phyloP scores from a whole-genome alignment of 2,113 vertebrate species.

The Nycticebus coucang region DNA sequence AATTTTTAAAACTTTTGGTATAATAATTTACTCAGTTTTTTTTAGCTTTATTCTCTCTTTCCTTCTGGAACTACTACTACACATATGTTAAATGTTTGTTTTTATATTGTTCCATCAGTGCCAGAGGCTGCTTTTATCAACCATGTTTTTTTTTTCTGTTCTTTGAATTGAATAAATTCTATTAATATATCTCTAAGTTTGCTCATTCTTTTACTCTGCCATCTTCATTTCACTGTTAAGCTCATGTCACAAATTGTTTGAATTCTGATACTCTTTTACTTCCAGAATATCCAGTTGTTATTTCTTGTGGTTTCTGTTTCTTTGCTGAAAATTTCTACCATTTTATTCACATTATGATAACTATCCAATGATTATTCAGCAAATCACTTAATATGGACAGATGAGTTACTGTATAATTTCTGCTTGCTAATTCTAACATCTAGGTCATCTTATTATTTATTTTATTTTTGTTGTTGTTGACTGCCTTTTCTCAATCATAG shows the following conservation, averaged over 20 bases:
- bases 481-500: background rate
- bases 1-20: background rate
- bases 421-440: background rate
- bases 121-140: background rate
- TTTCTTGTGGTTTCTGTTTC: background rate
- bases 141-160: background rate
- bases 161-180: background rate
- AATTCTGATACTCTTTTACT: background rate
- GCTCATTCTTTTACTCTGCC: background rate
- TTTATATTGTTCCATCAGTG: background rate
- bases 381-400: background rate
- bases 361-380: background rate
- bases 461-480: background rate
- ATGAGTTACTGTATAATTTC: background rate
- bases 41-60: background rate
- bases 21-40: background rate
- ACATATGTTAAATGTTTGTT: background rate
- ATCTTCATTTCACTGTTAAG: background rate
- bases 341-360: background rate
- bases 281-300: background rate
- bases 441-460: background rate
- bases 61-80: background rate
- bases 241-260: background rate
- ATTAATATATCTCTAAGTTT: background rate
- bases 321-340: background rate